Percentiles rank a stretch among this genome's conserved stretches.
phyloP scores from a whole-genome alignment of 2,888 invertebrate genomes.

The Elysia crispata region DNA sequence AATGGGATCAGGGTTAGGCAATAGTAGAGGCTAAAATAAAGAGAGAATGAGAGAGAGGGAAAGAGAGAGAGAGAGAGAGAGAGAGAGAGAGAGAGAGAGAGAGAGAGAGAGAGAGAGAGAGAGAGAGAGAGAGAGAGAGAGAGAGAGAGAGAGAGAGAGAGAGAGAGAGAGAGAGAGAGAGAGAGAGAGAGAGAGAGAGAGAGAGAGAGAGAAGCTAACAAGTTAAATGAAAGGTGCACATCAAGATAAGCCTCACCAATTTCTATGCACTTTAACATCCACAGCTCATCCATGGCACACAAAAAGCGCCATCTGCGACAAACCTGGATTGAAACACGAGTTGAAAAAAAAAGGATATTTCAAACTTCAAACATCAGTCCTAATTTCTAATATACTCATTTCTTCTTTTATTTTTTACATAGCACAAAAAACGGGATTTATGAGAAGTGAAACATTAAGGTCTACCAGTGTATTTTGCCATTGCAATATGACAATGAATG shows the following conservation, averaged over 20 bases:
- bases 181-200: background rate
- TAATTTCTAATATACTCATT: background rate
- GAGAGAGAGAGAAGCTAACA: no score
- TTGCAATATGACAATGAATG: no score
- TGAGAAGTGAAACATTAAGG: no score
- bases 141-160: background rate
- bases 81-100: background rate
- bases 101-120: background rate
- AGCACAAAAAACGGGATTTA: no score
- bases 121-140: no score
- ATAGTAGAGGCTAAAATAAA: background rate
- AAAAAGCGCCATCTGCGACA: constrained; percentile 70
- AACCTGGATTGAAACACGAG: no score
- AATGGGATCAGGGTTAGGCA: background rate
- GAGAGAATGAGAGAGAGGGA: background rate
- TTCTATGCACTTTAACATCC: constrained; percentile 74
- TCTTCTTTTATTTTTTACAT: background rate
- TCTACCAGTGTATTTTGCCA: no score
- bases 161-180: background rate
- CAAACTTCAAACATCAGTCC: background rate
- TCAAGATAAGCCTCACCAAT: constrained; percentile 59
- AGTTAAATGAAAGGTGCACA: no score
- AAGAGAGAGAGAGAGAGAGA: background rate
- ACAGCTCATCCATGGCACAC: constrained; percentile 69
- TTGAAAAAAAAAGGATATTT: no score